A percentile compares a stretch with the other conserved stretches of the same genome.
Conservation (phyloP, 1,140 invertebrate species). For the Wiebesia pumilae region DNA sequence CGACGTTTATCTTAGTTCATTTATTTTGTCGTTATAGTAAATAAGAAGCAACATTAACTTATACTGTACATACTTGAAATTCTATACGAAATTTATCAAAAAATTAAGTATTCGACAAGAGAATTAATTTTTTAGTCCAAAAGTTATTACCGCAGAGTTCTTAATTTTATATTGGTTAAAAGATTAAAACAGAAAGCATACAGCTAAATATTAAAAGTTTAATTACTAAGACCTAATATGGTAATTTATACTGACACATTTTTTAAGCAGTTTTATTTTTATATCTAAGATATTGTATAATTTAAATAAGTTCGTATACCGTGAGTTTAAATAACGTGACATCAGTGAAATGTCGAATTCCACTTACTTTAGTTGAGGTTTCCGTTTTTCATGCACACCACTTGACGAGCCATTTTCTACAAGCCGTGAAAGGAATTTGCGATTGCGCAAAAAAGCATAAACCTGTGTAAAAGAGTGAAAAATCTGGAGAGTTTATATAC, state of each 20-base stretch:
- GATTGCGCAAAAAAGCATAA: slow-evolving; percentile 16
- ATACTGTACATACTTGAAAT: not conserved
- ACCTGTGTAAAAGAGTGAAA: slow-evolving; percentile 17
- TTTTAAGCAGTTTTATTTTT: not conserved
- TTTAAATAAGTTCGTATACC: not conserved
- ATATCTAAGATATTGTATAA: not conserved
- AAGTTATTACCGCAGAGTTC: not conserved
- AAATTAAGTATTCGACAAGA: not conserved
- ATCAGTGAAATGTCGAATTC: slow-evolving; percentile 16
- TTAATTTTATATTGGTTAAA: not conserved
- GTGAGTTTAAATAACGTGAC: slow-evolving; percentile 6
- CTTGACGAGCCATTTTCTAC: not conserved
- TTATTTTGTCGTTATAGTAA: no score
- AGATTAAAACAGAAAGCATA: not conserved
- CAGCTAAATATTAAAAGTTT: not conserved
- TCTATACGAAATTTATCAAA: not conserved
- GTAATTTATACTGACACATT: not conserved
- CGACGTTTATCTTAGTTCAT: no score
- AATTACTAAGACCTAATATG: not conserved
- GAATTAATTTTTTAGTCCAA: not conserved
- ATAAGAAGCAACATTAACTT: no score
- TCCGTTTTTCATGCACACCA: slow-evolving; percentile 9
- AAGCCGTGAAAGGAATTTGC: not conserved
- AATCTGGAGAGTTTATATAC: slow-evolving; percentile 2
- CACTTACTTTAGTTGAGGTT: slow-evolving; percentile 10